phyloP scores from a whole-genome alignment of 2,797 vertebrate species.

The Heterohyrax brucei region DNA sequence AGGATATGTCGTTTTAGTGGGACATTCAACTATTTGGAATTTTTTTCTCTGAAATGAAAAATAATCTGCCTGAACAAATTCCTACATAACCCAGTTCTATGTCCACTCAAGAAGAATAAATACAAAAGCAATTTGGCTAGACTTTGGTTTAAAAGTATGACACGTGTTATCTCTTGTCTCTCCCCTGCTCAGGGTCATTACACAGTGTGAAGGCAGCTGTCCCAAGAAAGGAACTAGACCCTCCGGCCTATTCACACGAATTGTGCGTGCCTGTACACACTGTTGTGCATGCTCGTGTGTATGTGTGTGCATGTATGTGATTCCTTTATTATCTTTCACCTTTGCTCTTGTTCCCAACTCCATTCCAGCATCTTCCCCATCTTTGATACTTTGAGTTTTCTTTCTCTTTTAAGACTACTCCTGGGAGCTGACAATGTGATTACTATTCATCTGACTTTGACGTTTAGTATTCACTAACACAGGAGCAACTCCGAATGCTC shows the following conservation, averaged over 20 bases:
- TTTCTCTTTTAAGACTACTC: neutral
- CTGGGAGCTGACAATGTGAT: neutral
- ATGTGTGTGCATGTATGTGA: too few species aligned
- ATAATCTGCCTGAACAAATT: neutral
- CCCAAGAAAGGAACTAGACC: too few species aligned
- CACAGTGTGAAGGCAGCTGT: neutral
- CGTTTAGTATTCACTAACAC: neutral
- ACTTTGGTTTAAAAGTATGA: slow-evolving; percentile 38
- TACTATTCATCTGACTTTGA: neutral
- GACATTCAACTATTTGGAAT: neutral
- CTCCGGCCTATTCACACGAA: neutral
- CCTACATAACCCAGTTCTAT: neutral
- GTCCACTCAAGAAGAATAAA: neutral
- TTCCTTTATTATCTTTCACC: neutral
- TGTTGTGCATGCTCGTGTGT: too few species aligned
- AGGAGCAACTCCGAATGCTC: neutral
- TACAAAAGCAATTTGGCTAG: slow-evolving; percentile 18
- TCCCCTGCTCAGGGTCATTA: neutral
- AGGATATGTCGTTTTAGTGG: neutral
- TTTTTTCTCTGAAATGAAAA: slow-evolving; percentile 35
- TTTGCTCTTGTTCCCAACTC: neutral
- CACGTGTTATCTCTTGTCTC: neutral
- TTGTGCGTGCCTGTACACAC: neutral
- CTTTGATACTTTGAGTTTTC: neutral
- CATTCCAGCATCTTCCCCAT: neutral